A percentile compares a stretch with the other conserved stretches of the same genome.
Conservation (phyloP, 1,140 invertebrate genomes). For the Atta texana region DNA sequence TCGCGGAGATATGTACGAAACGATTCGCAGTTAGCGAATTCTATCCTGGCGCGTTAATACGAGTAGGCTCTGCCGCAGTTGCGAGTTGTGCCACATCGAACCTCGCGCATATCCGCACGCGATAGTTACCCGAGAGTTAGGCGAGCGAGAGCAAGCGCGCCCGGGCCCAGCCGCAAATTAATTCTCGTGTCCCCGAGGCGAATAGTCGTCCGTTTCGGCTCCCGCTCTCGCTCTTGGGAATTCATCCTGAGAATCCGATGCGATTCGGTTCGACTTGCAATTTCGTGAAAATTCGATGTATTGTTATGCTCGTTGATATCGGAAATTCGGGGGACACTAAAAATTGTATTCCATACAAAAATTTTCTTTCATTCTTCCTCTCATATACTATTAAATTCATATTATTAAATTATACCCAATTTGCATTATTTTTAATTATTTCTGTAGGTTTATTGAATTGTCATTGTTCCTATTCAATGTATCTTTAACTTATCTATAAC, state of each 20-base stretch:
- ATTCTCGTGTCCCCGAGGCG: slow-evolving; percentile 34
- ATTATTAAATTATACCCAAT: too few relatives aligned
- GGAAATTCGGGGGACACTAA: neutral
- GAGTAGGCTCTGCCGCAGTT: slow-evolving; percentile 70
- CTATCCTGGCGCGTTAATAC: slow-evolving; percentile 77
- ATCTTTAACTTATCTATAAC: too few relatives aligned
- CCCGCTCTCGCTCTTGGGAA: slow-evolving; percentile 12
- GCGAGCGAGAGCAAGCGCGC: slow-evolving; percentile 29
- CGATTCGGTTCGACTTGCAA: slow-evolving; percentile 14
- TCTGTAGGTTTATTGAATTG: too few relatives aligned
- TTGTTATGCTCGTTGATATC: neutral
- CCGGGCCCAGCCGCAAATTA: slow-evolving; percentile 47
- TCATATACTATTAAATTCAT: too few relatives aligned
- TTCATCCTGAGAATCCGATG: slow-evolving; percentile 48
- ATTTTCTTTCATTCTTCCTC: neutral
- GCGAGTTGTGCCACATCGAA: slow-evolving; percentile 58
- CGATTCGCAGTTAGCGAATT: slow-evolving; percentile 80
- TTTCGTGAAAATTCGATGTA: slow-evolving; percentile 18
- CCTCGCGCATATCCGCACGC: slow-evolving; percentile 29
- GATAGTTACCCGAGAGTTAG: slow-evolving; percentile 50
- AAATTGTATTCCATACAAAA: neutral
- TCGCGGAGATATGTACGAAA: slow-evolving; percentile 79
- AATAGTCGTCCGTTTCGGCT: slow-evolving; percentile 11
- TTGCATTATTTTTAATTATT: too few relatives aligned
- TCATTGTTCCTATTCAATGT: too few relatives aligned